Conservation (phyloP, 2,888 invertebrate species). For the Taenaris catops region DNA sequence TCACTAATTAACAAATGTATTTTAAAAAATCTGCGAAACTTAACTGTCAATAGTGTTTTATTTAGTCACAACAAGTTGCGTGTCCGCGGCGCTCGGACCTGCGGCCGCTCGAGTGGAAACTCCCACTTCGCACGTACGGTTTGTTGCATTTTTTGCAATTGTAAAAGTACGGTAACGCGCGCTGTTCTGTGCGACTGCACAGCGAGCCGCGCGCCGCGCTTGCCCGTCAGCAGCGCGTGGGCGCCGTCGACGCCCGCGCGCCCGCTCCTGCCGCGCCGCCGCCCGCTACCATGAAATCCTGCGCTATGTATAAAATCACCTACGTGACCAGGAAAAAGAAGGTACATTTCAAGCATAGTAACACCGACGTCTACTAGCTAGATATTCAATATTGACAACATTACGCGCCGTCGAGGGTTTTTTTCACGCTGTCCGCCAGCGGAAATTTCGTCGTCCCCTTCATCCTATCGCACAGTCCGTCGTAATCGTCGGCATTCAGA, state of each 20-base stretch:
- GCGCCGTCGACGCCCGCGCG: slow-evolving; percentile 23
- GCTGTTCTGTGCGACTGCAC: slow-evolving; percentile 21
- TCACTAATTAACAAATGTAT: no score
- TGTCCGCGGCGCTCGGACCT: slow-evolving; percentile 6
- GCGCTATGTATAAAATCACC: slow-evolving; percentile 72
- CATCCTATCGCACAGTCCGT: slow-evolving; percentile 69
- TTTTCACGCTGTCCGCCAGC: slow-evolving; percentile 38
- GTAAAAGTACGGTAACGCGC: slow-evolving; percentile 54
- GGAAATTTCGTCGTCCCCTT: slow-evolving; percentile 29
- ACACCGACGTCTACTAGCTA: background rate
- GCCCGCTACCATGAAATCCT: slow-evolving; percentile 53
- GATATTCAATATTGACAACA: background rate
- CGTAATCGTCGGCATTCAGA: slow-evolving; percentile 89
- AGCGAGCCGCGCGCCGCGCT: slow-evolving; percentile 23
- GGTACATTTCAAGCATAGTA: slow-evolving; percentile 38
- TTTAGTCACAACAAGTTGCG: no score
- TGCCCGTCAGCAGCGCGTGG: slow-evolving; percentile 28
- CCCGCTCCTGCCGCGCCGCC: slow-evolving; percentile 5
- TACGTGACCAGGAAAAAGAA: slow-evolving; percentile 65
- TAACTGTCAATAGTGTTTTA: no score
- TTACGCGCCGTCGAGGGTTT: slow-evolving; percentile 27
- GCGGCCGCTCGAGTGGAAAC: slow-evolving; percentile 44
- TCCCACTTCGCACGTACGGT: slow-evolving; percentile 41
- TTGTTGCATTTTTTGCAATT: slow-evolving; percentile 51
- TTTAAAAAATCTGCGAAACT: no score